Evolutionary conservation across 2,797 vertebrate genomes (phyloP).

Genomic region (Florisuga fusca): DNA sequence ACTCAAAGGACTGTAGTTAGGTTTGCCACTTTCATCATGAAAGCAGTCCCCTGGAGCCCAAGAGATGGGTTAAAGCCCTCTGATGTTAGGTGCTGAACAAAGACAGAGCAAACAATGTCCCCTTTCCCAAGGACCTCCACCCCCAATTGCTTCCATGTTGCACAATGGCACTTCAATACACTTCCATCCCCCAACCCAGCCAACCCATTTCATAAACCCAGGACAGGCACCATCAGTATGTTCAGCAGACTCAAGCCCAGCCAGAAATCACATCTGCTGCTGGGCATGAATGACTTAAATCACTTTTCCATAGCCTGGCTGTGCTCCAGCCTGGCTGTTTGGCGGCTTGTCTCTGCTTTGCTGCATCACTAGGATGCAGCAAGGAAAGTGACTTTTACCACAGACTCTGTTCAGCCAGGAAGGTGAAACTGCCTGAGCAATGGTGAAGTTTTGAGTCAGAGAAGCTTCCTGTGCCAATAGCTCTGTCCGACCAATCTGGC

Average conservation of each 20-base stretch:
- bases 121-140: neutral
- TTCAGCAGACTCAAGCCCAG: neutral
- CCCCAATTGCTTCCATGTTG: neutral
- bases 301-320: neutral
- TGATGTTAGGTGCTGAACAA: neutral
- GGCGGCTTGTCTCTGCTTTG: neutral
- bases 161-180: neutral
- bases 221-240: neutral
- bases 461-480: neutral
- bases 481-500: neutral
- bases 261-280: conserved; percentile 32
- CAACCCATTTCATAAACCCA: conserved; percentile 23
- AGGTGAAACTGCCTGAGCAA: neutral
- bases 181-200: neutral
- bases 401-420: neutral
- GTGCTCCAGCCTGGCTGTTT: neutral
- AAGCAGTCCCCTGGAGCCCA: neutral
- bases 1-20: neutral
- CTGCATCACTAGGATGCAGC: neutral
- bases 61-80: neutral
- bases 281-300: conserved; percentile 9
- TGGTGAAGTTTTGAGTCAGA: conserved; percentile 29
- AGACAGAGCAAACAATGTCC: neutral
- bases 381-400: neutral
- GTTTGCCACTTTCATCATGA: neutral